Conservation (phyloP, 2,888 invertebrate genomes). For the Byasa hedistus region DNA sequence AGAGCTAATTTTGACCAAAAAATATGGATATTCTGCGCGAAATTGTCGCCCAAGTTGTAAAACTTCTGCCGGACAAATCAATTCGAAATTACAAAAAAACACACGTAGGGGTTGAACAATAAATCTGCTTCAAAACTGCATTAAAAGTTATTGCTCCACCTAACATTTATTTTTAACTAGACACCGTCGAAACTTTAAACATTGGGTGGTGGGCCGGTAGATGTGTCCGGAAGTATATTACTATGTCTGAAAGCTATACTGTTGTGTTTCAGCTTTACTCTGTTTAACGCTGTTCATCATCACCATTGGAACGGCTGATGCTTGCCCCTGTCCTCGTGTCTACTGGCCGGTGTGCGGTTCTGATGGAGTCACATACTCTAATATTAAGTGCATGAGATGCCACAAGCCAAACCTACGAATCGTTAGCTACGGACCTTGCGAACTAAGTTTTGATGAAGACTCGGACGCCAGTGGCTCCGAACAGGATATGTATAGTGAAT, state of each 20-base stretch:
- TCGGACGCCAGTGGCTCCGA: background rate
- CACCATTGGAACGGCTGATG: background rate
- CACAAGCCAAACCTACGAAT: constrained; percentile 37
- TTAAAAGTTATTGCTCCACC: too few species aligned
- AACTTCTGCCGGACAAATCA: too few species aligned
- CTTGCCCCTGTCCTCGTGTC: constrained; percentile 27
- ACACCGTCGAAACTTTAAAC: too few species aligned
- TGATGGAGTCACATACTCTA: constrained; percentile 44
- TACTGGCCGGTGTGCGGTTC: constrained; percentile 39
- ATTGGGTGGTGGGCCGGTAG: too few species aligned
- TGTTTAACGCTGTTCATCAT: constrained; percentile 5
- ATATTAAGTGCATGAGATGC: constrained; percentile 42
- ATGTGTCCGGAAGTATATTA: too few species aligned
- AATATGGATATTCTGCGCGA: too few species aligned
- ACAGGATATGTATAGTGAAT: background rate
- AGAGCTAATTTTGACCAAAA: too few species aligned
- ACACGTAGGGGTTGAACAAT: too few species aligned
- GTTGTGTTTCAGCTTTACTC: constrained; percentile 24
- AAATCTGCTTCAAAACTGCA: too few species aligned
- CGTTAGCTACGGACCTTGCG: constrained; percentile 35
- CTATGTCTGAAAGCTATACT: background rate
- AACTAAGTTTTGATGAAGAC: constrained; percentile 2
- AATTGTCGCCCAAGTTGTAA: too few species aligned
- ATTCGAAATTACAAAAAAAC: too few species aligned
- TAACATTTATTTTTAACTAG: too few species aligned